A percentile compares a stretch with the other conserved stretches of the same genome.
Conservation (phyloP, 2,113 vertebrate genomes). For the Nycticryphes semicollaris region DNA sequence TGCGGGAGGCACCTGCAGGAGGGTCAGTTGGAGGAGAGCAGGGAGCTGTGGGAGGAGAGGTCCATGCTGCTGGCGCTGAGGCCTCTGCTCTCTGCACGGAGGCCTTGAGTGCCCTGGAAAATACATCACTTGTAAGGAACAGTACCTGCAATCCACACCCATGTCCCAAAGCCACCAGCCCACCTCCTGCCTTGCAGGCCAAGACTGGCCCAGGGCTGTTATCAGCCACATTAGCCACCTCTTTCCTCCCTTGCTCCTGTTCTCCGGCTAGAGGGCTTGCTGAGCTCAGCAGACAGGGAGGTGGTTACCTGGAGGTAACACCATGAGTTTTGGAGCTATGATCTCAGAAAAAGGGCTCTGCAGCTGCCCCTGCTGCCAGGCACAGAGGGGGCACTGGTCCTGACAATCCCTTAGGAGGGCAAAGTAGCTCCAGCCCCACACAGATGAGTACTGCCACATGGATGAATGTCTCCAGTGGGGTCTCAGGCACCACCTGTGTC, state of each 20-base stretch:
- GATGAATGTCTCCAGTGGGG: fast-evolving
- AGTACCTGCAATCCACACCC: neutral
- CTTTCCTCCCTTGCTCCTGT: neutral
- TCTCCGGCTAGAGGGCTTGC: neutral
- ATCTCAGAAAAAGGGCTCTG: no score
- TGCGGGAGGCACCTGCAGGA: neutral
- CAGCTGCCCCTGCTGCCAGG: neutral
- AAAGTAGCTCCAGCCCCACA: neutral
- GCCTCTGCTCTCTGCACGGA: constrained; percentile 60
- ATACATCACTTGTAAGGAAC: neutral
- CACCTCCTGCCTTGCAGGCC: neutral
- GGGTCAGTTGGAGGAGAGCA: constrained; percentile 65
- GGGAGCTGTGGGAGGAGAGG: constrained; percentile 69
- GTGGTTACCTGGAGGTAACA: neutral
- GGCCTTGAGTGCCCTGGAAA: constrained; percentile 61
- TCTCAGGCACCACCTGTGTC: fast-evolving
- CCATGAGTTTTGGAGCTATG: neutral
- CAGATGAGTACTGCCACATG: neutral
- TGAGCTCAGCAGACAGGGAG: neutral
- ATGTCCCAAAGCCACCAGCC: fast-evolving
- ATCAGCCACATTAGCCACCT: fast-evolving
- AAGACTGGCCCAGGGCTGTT: fast-evolving
- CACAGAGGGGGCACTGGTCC: fast-evolving
- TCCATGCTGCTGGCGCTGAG: constrained; percentile 73
- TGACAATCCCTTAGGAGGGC: neutral